Evolutionary conservation across 2,888 invertebrate species (phyloP).

Genomic region (Nysson spinosus): DNA sequence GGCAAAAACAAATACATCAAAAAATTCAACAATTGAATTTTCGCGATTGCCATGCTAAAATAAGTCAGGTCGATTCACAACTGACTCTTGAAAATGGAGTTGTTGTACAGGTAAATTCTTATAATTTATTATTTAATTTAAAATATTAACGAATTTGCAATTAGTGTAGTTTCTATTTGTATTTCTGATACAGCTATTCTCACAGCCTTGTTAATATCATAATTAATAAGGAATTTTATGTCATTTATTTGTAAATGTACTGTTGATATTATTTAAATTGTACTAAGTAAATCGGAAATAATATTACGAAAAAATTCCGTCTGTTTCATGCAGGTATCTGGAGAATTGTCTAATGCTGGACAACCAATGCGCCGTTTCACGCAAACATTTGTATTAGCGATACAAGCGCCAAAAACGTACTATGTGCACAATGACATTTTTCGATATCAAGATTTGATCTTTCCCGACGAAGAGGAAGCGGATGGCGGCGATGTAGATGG

Average conservation of each 20-base stretch:
- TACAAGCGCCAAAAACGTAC: slow-evolving; percentile 97
- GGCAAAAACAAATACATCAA: slow-evolving; percentile 96
- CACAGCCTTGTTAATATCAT: too few relatives aligned
- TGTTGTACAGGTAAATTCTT: slow-evolving; percentile 90
- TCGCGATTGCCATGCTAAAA: slow-evolving; percentile 98
- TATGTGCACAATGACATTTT: slow-evolving; percentile 99
- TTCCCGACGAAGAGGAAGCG: slow-evolving; percentile 73
- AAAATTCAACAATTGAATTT: slow-evolving; percentile 97
- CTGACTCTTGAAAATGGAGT: slow-evolving; percentile 96
- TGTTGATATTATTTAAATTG: too few relatives aligned
- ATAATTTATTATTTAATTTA: too few relatives aligned
- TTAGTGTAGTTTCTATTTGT: background rate
- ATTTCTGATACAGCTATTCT: background rate
- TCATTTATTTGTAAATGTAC: too few relatives aligned
- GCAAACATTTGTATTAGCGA: slow-evolving; percentile 97
- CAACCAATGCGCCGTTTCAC: slow-evolving; percentile 98
- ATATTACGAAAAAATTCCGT: slow-evolving; percentile 12
- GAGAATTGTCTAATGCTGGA: slow-evolving; percentile 97
- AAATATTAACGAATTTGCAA: too few relatives aligned
- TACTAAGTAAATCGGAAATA: background rate
- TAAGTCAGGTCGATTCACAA: slow-evolving; percentile 97
- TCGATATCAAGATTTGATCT: slow-evolving; percentile 89
- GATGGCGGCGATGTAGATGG: slow-evolving; percentile 69
- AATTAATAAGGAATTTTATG: too few relatives aligned
- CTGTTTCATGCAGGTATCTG: slow-evolving; percentile 84